phyloP scores from a whole-genome alignment of 2,888 invertebrate genomes.

The Odontothrips loti region DNA sequence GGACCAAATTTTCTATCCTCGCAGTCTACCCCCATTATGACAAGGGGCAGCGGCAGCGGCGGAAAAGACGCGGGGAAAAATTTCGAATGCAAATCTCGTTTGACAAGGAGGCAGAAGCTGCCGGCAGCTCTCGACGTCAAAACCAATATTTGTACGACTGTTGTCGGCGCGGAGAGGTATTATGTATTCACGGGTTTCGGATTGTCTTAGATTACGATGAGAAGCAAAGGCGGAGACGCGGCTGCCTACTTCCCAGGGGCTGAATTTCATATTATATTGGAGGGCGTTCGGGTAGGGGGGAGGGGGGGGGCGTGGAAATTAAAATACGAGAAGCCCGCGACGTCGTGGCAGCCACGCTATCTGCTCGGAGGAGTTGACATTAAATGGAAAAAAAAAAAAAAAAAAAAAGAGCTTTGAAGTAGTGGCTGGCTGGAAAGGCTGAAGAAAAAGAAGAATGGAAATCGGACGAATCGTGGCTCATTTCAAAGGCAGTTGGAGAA shows the following conservation, averaged over 20 bases:
- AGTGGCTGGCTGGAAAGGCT: too few species aligned
- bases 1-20: too few species aligned
- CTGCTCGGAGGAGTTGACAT: neutral
- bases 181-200: slow-evolving; percentile 19
- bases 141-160: slow-evolving; percentile 25
- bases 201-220: slow-evolving; percentile 20
- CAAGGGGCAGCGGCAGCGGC: too few species aligned
- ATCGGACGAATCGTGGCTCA: too few species aligned
- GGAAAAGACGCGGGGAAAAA: slow-evolving; percentile 4
- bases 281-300: neutral
- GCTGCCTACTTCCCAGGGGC: slow-evolving; percentile 18
- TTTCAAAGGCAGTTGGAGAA: too few species aligned
- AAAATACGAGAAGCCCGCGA: slow-evolving; percentile 9
- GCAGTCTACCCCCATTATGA: too few species aligned
- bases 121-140: neutral
- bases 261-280: slow-evolving; percentile 25
- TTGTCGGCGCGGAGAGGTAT: neutral
- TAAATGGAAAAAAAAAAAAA: neutral
- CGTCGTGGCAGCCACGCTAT: too few species aligned
- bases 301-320: neutral
- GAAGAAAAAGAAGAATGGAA: too few species aligned
- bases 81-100: slow-evolving; percentile 23
- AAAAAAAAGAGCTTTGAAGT: too few species aligned
- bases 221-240: neutral
- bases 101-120: neutral